These are phyloP conservation scores for Teleopsis dalmanni DNA, from an alignment of 1,140 invertebrate species.

Conservation along the genomic window DNA sequence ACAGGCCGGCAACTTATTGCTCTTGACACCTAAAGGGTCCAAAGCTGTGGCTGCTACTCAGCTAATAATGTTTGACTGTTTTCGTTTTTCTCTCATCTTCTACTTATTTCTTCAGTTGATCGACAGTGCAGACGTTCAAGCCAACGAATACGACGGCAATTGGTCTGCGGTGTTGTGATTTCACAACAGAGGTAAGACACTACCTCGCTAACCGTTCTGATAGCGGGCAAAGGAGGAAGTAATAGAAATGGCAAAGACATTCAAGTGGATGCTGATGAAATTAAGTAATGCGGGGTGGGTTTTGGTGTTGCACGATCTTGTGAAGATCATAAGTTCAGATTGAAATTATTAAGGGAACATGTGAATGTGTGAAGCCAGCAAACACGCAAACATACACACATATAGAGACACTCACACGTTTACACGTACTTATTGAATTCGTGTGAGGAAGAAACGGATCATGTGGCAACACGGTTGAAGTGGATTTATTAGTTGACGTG, in stretches of 20 bases:
- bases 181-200: neutral
- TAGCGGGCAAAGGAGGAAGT: neutral
- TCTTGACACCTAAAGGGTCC: constrained; percentile 45
- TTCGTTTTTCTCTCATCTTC: neutral
- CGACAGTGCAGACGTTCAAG: neutral
- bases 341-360: constrained; percentile 6
- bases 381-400: neutral
- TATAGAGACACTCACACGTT: no score
- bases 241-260: no score
- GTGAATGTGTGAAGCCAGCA: neutral
- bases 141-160: constrained; percentile 7
- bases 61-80: neutral
- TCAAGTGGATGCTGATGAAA: no score
- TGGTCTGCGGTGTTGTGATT: constrained; percentile 5
- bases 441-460: no score
- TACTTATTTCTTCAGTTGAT: neutral
- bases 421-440: no score
- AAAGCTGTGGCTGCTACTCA: neutral
- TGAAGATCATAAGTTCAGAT: constrained; percentile 18
- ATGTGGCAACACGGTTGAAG: constrained; percentile 29
- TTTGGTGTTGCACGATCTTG: constrained; percentile 24
- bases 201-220: neutral
- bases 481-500: constrained; percentile 44
- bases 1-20: constrained; percentile 45
- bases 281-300: no score